phyloP scores from a whole-genome alignment of 2,113 vertebrate genomes.

The Dendropsophus ebraccatus region DNA sequence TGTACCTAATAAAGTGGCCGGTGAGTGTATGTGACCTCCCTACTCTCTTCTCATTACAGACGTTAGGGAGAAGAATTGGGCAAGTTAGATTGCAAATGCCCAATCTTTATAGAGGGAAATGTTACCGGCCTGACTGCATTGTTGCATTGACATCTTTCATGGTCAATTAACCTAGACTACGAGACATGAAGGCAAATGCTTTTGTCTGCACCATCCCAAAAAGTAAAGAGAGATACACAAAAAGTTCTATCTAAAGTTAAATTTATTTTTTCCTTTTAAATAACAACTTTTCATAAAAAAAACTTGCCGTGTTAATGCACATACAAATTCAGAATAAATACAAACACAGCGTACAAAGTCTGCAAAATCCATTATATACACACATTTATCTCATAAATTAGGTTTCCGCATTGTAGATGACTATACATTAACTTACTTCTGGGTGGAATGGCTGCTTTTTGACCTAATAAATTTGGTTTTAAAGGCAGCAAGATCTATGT shows the following conservation, averaged over 20 bases:
- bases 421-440: background rate
- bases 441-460: conserved; percentile 16
- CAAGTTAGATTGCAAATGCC: no score
- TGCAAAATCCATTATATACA: conserved; percentile 23
- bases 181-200: no score
- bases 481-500: background rate
- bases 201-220: no score
- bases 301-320: background rate
- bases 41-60: no score
- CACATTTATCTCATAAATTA: conserved; percentile 20
- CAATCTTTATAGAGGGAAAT: no score
- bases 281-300: conserved; percentile 20
- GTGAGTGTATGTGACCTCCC: no score
- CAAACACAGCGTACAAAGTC: background rate
- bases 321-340: conserved; percentile 41
- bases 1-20: no score
- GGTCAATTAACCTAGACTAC: background rate
- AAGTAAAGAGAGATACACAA: background rate
- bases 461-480: background rate
- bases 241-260: background rate
- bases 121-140: no score
- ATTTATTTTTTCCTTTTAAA: conserved; percentile 8
- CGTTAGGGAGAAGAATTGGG: no score
- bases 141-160: background rate
- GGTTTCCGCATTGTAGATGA: background rate